Conservation (phyloP, 2,888 invertebrate species). For the Dasypogon diadema region DNA sequence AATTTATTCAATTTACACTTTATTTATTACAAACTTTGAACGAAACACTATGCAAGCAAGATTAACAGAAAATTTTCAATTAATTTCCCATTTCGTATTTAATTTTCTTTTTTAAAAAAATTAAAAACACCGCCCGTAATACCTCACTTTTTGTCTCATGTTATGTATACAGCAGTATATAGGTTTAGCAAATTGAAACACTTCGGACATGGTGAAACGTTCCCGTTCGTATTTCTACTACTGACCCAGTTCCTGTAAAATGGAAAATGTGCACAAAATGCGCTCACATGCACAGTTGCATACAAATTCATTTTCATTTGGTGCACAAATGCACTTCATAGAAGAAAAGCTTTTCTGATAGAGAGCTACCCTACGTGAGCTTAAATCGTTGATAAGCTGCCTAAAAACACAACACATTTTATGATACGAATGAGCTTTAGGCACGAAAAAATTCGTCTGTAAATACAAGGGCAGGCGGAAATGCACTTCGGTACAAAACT, state of each 20-base stretch:
- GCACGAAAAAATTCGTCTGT: conserved; percentile 11
- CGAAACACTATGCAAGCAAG: no score
- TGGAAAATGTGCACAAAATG: conserved; percentile 55
- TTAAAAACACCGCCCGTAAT: conserved; percentile 42
- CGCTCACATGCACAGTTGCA: conserved; percentile 10
- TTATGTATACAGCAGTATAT: conserved; percentile 39
- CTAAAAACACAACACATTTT: not conserved
- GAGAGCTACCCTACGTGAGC: conserved; percentile 25
- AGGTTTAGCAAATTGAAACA: conserved; percentile 32
- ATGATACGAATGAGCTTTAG: no score
- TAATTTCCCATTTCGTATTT: no score
- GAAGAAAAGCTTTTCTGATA: conserved; percentile 35
- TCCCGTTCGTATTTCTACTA: conserved; percentile 57
- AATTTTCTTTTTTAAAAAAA: conserved; percentile 4
- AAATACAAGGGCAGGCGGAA: conserved; percentile 16
- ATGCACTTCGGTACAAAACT: not conserved
- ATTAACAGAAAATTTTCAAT: no score
- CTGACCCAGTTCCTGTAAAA: conserved; percentile 58
- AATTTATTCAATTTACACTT: no score
- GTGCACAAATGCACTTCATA: conserved; percentile 38
- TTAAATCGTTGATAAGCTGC: conserved; percentile 39
- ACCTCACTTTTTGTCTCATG: conserved; percentile 5
- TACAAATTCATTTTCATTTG: conserved; percentile 47
- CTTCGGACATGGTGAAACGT: conserved; percentile 52
- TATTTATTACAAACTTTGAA: no score